Evolutionary conservation across 2,797 vertebrate species (phyloP), one percentile per base, ranked within the genome.

Genomic region (Dendrocincla fuliginosa): DNA sequence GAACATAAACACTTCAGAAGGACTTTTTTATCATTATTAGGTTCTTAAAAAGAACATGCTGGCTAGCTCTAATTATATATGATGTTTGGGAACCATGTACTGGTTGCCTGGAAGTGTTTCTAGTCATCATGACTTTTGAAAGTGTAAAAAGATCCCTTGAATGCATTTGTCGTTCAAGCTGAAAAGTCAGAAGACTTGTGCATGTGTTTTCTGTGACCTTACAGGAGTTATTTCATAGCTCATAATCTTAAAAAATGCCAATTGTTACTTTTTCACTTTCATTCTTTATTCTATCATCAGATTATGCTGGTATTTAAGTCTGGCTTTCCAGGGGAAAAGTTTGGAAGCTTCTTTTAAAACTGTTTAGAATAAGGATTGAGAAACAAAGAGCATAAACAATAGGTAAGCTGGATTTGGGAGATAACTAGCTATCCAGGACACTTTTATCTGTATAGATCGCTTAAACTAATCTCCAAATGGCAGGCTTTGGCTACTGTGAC

Each of bases 341-440:
- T 77, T 88, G 67, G 76, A 84, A 95, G 10, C 39, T 84, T 71
- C n/a, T 91, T 73, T 75, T 10, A 91, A 80, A 63, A 17, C 46
- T 42, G 12, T 86, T 90, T 81, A 61, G 83, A 83, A 47, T 61
- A 93, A 78, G 61, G 57, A 46, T 46, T 4, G 47, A 75, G 74
- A 92, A 93, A 89, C 73, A 95, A 95, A 86, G 73, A 79, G 13
- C 32, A 63, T 79, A 84, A 81, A 87, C 82, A 91, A 92, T 78
- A 89, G 74, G 73, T 69, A 84, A 88, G 16, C 59, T 69, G 91
- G 85, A 93, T 88, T 91, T 90, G 84, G 69, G 59, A 69, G 87
- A 88, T 76, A 91, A 85, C 91, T 81, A 59, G 46, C 50, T 71
- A 60, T 89, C 52, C 56, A 39, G 64, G 53, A n/a, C 59, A 50